Conservation (phyloP, 2,113 vertebrate species). For the Brachypodius melanocephalos region DNA sequence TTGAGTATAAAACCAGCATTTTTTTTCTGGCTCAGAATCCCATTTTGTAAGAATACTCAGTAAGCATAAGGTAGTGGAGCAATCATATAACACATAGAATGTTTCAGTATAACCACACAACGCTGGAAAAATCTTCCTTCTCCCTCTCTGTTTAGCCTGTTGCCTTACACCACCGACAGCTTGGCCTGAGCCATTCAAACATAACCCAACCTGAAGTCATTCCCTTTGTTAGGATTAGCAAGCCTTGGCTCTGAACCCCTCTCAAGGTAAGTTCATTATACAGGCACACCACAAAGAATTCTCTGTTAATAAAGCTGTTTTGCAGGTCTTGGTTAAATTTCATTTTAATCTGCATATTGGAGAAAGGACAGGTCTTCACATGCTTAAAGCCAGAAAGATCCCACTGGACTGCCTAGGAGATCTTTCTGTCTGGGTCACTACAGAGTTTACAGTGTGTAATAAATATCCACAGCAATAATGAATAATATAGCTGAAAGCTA, state of each 20-base stretch:
- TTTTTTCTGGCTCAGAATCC: neutral
- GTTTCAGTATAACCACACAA: neutral
- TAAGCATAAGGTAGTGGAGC: neutral
- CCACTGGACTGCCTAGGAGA: neutral
- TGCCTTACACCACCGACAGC: neutral
- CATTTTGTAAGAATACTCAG: neutral
- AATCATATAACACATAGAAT: neutral
- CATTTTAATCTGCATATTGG: neutral
- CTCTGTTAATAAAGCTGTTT: neutral
- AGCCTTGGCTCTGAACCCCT: neutral
- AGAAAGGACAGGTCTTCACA: neutral
- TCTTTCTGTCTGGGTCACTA: neutral
- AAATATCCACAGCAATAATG: neutral
- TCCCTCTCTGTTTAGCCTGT: neutral
- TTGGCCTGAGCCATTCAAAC: neutral
- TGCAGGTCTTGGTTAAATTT: neutral
- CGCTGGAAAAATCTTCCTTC: neutral
- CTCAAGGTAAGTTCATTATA: neutral
- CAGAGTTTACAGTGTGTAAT: neutral
- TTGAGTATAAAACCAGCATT: neutral
- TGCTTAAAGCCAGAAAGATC: neutral
- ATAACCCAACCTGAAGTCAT: neutral
- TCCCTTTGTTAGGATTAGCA: neutral
- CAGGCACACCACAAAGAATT: neutral
- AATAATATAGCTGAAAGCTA: neutral